These are phyloP conservation scores for Cacatua alba DNA, from an alignment of 2,113 vertebrate genomes.

Conservation along the genomic window DNA sequence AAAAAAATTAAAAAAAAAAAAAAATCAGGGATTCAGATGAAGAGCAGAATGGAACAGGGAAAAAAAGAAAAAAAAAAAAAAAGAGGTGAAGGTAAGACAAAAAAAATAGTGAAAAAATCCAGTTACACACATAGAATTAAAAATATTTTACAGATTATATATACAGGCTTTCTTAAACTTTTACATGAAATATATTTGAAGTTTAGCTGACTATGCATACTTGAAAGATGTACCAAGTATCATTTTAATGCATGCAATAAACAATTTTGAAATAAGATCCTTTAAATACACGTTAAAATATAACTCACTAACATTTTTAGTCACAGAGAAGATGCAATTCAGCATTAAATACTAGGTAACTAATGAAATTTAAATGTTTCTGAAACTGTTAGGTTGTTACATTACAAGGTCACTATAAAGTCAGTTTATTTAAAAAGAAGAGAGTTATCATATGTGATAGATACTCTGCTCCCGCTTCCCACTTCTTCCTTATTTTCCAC, in stretches of 20 bases:
- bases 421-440: not conserved
- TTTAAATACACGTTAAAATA: not conserved
- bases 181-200: not conserved
- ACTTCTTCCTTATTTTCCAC: not conserved
- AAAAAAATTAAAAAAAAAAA: not conserved
- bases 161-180: not conserved
- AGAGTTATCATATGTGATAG: not conserved
- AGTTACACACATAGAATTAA: constrained; percentile 26
- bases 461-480: not conserved
- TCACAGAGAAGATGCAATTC: not conserved
- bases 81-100: constrained; percentile 71
- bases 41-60: constrained; percentile 61
- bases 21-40: constrained; percentile 66
- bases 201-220: not conserved
- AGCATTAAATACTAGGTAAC: not conserved
- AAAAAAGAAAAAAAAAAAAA: constrained; percentile 48
- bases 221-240: not conserved
- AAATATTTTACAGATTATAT: not conserved
- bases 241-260: constrained; percentile 41
- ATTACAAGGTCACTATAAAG: not conserved
- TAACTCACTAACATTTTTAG: not conserved
- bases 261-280: not conserved
- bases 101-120: constrained; percentile 61
- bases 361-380: not conserved
- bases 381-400: not conserved